Evolutionary conservation across 1,140 invertebrate genomes (phyloP).

Genomic region (Calephelis nemesis): DNA sequence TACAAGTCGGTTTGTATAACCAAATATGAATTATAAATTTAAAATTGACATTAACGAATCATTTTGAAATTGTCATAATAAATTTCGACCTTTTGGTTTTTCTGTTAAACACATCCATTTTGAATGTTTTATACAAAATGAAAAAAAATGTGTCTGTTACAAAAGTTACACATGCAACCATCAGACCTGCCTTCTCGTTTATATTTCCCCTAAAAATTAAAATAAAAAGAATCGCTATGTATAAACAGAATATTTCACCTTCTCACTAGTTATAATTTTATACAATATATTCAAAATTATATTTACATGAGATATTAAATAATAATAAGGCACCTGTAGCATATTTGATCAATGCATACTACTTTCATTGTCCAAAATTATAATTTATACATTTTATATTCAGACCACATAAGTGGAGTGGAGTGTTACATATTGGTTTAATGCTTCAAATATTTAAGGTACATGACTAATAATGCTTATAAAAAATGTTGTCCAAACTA

Average conservation of each 20-base stretch:
- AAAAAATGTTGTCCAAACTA: too few relatives aligned
- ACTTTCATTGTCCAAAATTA: slow-evolving; percentile 23
- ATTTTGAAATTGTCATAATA: too few relatives aligned
- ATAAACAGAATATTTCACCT: slow-evolving; percentile 9
- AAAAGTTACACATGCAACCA: not conserved
- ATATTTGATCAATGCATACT: slow-evolving; percentile 19
- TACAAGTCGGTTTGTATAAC: too few relatives aligned
- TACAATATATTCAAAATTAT: slow-evolving; percentile 22
- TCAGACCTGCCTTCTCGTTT: not conserved
- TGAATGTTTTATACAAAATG: too few relatives aligned
- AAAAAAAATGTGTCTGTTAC: too few relatives aligned
- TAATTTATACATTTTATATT: not conserved
- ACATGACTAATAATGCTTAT: too few relatives aligned
- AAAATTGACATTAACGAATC: too few relatives aligned
- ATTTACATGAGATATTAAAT: slow-evolving; percentile 25
- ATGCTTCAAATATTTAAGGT: too few relatives aligned
- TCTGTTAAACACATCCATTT: too few relatives aligned
- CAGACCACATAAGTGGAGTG: not conserved
- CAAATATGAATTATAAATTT: too few relatives aligned
- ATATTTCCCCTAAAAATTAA: slow-evolving; percentile 1
- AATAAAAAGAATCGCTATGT: slow-evolving; percentile 9
- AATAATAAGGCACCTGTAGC: slow-evolving; percentile 33
- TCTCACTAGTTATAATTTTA: not conserved
- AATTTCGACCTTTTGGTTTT: too few relatives aligned
- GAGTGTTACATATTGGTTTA: not conserved